Conservation (phyloP, 2,888 invertebrate genomes). For the Chouioia cunea region DNA sequence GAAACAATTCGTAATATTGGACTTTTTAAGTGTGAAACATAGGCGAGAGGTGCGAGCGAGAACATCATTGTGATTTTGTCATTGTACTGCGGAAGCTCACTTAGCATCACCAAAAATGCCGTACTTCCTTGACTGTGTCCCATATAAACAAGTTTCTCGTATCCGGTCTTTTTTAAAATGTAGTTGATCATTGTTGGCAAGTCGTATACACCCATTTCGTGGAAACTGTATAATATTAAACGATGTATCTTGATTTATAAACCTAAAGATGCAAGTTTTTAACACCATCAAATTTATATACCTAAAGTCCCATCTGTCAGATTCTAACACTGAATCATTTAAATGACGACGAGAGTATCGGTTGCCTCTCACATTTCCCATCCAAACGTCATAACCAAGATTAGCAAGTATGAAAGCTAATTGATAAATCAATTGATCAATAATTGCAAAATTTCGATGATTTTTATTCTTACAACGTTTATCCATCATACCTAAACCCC, state of each 20-base stretch:
- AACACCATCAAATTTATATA: no score
- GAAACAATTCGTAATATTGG: no score
- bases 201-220: conserved; percentile 88
- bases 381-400: conserved; percentile 83
- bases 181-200: conserved; percentile 87
- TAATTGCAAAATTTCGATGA: neutral
- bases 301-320: conserved; percentile 76
- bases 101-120: conserved; percentile 77
- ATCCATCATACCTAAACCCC: conserved; percentile 73
- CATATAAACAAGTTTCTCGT: conserved; percentile 75
- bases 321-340: conserved; percentile 67
- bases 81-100: conserved; percentile 78
- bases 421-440: neutral
- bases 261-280: no score
- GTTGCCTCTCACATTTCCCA: conserved; percentile 85
- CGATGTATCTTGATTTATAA: no score
- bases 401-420: conserved; percentile 73
- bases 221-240: conserved; percentile 74
- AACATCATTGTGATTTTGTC: conserved; percentile 75
- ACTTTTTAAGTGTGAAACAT: no score
- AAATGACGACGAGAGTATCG: conserved; percentile 75
- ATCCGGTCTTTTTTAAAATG: conserved; percentile 71
- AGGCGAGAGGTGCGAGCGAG: conserved; percentile 45
- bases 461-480: neutral
- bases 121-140: conserved; percentile 95